Conservation (phyloP, 2,113 vertebrate species). For the Microtus richardsoni region DNA sequence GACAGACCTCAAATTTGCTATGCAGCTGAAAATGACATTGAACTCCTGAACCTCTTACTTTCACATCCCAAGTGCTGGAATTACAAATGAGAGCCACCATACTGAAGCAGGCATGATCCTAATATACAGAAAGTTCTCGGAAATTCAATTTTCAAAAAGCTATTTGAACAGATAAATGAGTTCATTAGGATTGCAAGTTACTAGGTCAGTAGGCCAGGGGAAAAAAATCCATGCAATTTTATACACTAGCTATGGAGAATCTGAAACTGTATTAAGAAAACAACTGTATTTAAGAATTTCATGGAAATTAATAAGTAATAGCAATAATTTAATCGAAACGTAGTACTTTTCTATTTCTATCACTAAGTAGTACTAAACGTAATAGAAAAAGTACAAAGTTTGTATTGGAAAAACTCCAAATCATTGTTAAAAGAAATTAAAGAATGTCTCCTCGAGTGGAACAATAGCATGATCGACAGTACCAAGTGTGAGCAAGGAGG, state of each 20-base stretch:
- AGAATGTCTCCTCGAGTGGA: conserved; percentile 52
- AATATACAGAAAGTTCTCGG: conserved; percentile 27
- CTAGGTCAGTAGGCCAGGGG: background rate
- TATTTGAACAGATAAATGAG: conserved; percentile 39
- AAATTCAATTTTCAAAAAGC: conserved; percentile 46
- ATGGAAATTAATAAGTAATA: conserved; percentile 7
- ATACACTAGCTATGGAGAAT: conserved; percentile 50
- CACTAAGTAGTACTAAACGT: conserved; percentile 20
- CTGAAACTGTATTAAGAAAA: conserved; percentile 51
- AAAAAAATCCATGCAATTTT: conserved; percentile 42
- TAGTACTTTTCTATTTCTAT: background rate
- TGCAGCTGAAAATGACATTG: background rate
- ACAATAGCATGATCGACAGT: conserved; percentile 64
- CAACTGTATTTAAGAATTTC: conserved; percentile 18
- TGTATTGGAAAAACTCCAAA: conserved; percentile 44
- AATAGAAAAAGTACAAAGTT: conserved; percentile 42
- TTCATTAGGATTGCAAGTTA: conserved; percentile 4
- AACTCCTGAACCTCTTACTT: background rate
- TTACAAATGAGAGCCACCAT: background rate
- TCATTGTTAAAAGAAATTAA: conserved; percentile 50
- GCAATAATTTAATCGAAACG: background rate
- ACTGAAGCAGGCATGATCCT: background rate
- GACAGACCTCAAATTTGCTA: background rate
- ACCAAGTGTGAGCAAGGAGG: conserved; percentile 50
- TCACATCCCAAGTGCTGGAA: background rate